phyloP scores from a whole-genome alignment of 1,140 invertebrate species.

The Triops longicaudatus region DNA sequence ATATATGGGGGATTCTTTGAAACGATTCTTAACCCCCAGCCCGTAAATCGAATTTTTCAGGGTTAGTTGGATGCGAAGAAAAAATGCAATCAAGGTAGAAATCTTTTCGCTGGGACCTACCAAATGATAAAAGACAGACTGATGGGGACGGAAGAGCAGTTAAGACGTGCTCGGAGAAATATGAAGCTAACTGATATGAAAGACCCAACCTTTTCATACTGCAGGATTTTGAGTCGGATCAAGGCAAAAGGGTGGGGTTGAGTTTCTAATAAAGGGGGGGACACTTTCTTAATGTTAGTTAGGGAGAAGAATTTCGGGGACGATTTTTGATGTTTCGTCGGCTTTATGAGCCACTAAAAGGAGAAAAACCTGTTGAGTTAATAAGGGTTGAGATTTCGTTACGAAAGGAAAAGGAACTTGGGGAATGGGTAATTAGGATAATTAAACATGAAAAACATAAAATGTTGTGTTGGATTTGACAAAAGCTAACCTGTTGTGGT shows the following conservation, averaged over 20 bases:
- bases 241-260: no score
- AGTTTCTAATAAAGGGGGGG: no score
- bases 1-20: no score
- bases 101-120: neutral
- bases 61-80: neutral
- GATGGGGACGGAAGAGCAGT: neutral
- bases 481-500: conserved; percentile 7
- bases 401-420: neutral
- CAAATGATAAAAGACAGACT: no score
- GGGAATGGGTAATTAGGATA: neutral
- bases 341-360: no score
- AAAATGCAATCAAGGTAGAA: neutral
- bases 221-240: no score
- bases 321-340: no score
- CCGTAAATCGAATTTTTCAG: neutral
- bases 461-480: neutral
- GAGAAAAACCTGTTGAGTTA: neutral
- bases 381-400: neutral
- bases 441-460: neutral
- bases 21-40: no score
- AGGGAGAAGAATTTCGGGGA: no score
- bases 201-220: no score
- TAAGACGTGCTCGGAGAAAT: neutral
- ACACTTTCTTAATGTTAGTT: no score
- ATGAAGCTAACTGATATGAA: neutral